A percentile compares a stretch with the other conserved stretches of the same genome.
Evolutionary conservation across 37 sponge, comb jelly and placozoan genomes (phyloP).

Genomic region (Oopsacas minuta): DNA sequence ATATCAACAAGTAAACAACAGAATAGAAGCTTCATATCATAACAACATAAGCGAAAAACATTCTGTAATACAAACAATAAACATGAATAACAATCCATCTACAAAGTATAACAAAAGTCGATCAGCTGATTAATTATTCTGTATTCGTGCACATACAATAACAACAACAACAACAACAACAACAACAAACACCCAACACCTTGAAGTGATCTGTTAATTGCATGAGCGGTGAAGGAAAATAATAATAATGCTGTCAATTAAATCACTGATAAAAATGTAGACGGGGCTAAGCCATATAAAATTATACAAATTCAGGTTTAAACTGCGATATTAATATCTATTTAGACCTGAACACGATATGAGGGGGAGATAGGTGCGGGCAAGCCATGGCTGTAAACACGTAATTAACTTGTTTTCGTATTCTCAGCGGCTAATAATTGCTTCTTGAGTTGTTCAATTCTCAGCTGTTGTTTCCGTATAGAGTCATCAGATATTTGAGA

Average conservation of each 20-base stretch:
- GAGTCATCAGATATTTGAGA: background rate
- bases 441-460: conserved; percentile 14
- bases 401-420: background rate
- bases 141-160: background rate
- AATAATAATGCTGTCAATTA: background rate
- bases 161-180: background rate
- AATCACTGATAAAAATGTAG: conserved; percentile 11
- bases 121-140: background rate
- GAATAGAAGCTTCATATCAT: background rate
- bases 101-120: conserved; percentile 2
- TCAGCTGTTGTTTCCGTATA: background rate
- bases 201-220: conserved; percentile 7
- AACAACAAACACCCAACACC: background rate
- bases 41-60: background rate
- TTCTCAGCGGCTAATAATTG: background rate
- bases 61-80: background rate
- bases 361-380: background rate
- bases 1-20: too few species aligned
- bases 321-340: background rate
- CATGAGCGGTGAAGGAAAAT: background rate
- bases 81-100: background rate
- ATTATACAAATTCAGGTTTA: conserved; percentile 11
- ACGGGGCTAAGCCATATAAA: conserved; percentile 14
- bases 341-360: background rate
- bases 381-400: too few species aligned